phyloP scores from a whole-genome alignment of 2,797 vertebrate genomes.

The Brachyalestes nurse region DNA sequence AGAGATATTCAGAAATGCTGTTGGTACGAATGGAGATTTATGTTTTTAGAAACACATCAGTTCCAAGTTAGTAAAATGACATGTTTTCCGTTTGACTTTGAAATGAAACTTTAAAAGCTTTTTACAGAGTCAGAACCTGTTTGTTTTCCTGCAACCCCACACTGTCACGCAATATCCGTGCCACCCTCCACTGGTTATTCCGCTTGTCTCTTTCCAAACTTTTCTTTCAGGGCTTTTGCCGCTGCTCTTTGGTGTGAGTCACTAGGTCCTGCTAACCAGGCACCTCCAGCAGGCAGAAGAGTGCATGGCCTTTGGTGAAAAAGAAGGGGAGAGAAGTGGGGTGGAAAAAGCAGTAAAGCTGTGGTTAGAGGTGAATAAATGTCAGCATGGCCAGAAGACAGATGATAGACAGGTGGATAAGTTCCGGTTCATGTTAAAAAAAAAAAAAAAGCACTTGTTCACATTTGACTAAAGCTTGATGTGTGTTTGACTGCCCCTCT shows the following conservation, averaged over 20 bases:
- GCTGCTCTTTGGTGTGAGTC: constrained; percentile 28
- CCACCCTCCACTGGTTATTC: constrained; percentile 15
- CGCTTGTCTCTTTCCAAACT: background rate
- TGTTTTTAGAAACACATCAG: too few relatives aligned
- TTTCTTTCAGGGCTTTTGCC: constrained; percentile 1
- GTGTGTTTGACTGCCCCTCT: constrained; percentile 11
- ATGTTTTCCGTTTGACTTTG: background rate
- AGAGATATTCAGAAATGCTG: too few relatives aligned
- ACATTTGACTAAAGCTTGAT: background rate
- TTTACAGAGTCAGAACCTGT: background rate
- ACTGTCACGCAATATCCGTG: constrained; percentile 13
- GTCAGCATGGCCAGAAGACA: background rate
- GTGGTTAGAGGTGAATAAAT: background rate
- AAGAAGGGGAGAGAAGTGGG: background rate
- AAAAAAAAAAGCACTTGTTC: background rate
- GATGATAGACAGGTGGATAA: background rate
- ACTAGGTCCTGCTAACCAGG: constrained; percentile 34
- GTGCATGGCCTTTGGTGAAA: background rate
- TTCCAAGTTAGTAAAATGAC: background rate
- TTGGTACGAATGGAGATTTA: too few relatives aligned
- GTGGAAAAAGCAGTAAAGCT: background rate
- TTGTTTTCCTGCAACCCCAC: background rate
- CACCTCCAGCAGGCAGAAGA: constrained; percentile 2
- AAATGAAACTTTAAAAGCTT: background rate
- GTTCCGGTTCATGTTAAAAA: background rate